These are phyloP conservation scores for Ormyrus thymus DNA, from an alignment of 2,888 invertebrate species.

Conservation along the genomic window DNA sequence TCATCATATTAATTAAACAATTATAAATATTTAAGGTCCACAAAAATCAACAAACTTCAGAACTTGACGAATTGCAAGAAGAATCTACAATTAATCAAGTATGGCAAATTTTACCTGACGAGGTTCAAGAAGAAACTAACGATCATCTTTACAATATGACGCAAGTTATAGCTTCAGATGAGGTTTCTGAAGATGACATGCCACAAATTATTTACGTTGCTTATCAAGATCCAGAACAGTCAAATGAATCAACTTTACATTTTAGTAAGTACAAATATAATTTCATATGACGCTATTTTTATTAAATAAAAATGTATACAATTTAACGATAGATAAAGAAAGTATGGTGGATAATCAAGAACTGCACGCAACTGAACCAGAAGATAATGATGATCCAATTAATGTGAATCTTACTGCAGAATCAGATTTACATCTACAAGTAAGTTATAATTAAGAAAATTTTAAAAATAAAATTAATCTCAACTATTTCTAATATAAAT, in stretches of 20 bases:
- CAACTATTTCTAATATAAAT: background rate
- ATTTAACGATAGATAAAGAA: conserved; percentile 63
- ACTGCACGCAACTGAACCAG: conserved; percentile 44
- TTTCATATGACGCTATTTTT: conserved; percentile 5
- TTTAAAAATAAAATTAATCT: background rate
- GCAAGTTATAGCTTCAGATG: conserved; percentile 67
- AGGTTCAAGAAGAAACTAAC: conserved; percentile 62
- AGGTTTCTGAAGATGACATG: conserved; percentile 68
- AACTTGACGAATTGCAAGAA: conserved; percentile 59
- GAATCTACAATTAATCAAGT: conserved; percentile 63
- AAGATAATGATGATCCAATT: conserved; percentile 60
- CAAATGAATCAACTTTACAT: conserved; percentile 73
- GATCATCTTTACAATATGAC: conserved; percentile 66
- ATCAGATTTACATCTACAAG: conserved; percentile 70
- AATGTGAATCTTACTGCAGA: conserved; percentile 63
- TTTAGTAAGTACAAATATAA: conserved; percentile 61
- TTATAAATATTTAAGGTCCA: conserved; percentile 40
- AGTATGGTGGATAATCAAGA: conserved; percentile 63
- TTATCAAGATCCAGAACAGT: conserved; percentile 75
- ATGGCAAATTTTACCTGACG: conserved; percentile 70
- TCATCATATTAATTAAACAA: background rate
- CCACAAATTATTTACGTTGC: conserved; percentile 77
- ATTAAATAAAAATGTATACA: background rate
- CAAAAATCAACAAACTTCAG: conserved; percentile 32
- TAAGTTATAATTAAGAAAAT: conserved; percentile 51